phyloP scores from a whole-genome alignment of 2,888 invertebrate species.

The Brachylomia viminalis region DNA sequence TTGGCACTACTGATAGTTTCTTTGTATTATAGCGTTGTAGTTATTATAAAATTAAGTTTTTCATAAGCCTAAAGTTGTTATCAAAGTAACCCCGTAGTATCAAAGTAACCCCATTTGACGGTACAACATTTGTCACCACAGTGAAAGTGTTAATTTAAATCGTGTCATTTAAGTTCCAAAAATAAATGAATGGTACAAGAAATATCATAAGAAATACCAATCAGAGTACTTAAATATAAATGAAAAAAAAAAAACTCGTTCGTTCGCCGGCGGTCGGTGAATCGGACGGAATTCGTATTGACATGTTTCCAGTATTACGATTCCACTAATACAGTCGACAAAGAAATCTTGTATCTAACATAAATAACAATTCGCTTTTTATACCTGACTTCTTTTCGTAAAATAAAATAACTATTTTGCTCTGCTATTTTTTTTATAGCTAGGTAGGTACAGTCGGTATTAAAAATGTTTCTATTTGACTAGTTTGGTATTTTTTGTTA shows the following conservation, averaged over 20 bases:
- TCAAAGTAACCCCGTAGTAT: too few relatives aligned
- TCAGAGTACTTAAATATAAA: constrained; percentile 45
- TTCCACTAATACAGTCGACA: constrained; percentile 83
- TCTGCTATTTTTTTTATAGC: constrained; percentile 36
- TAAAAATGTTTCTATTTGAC: constrained; percentile 45
- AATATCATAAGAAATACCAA: constrained; percentile 62
- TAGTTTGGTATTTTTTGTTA: constrained; percentile 16
- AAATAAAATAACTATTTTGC: constrained; percentile 43
- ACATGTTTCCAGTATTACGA: constrained; percentile 89
- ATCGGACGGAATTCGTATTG: constrained; percentile 85
- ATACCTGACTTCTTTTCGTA: constrained; percentile 71
- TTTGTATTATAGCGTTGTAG: too few relatives aligned
- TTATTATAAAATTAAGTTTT: too few relatives aligned
- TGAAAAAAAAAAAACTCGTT: constrained; percentile 68
- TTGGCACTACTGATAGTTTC: too few relatives aligned
- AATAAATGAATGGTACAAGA: constrained; percentile 56
- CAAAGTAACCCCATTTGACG: too few relatives aligned
- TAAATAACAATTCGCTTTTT: constrained; percentile 75
- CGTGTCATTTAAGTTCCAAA: constrained; percentile 42
- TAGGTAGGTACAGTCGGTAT: constrained; percentile 44
- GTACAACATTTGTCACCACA: constrained; percentile 26
- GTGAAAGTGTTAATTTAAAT: constrained; percentile 62
- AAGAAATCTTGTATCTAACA: constrained; percentile 79
- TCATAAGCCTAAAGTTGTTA: too few relatives aligned
- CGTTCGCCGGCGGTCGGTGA: constrained; percentile 71